phyloP scores from a whole-genome alignment of 2,888 invertebrate genomes.

The Apamea sordens region DNA sequence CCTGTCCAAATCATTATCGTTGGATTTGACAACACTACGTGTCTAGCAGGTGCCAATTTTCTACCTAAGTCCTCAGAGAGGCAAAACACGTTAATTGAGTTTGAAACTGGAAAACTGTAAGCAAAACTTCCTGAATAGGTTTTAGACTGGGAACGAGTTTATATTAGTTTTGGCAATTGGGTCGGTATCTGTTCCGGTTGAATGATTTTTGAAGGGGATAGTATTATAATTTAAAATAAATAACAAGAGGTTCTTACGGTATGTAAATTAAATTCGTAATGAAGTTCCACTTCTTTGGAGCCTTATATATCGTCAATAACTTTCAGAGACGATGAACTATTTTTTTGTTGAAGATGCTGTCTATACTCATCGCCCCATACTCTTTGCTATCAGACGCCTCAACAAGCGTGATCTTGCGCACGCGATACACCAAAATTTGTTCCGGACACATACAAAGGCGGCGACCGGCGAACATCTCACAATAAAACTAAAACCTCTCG shows the following conservation, averaged over 20 bases:
- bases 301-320: neutral
- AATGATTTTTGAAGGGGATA: slow-evolving; percentile 23
- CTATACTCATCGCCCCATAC: slow-evolving; percentile 41
- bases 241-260: neutral
- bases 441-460: slow-evolving; percentile 79
- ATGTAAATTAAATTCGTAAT: neutral
- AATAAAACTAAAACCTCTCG: slow-evolving; percentile 78
- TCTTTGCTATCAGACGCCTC: slow-evolving; percentile 73
- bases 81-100: slow-evolving; percentile 55
- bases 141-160: slow-evolving; percentile 51
- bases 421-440: slow-evolving; percentile 87
- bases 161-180: slow-evolving; percentile 52
- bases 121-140: slow-evolving; percentile 52
- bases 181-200: slow-evolving; percentile 7
- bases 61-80: slow-evolving; percentile 64
- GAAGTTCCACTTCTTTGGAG: neutral
- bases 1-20: slow-evolving; percentile 69
- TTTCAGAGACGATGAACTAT: neutral
- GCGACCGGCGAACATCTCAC: slow-evolving; percentile 72
- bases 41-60: slow-evolving; percentile 49
- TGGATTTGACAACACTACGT: slow-evolving; percentile 66
- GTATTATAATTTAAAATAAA: slow-evolving; percentile 2
- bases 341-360: slow-evolving; percentile 12
- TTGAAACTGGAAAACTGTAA: slow-evolving; percentile 57
- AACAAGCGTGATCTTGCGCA: slow-evolving; percentile 79